These are phyloP conservation scores for Sphaerophoria taeniata DNA, from an alignment of 2,888 invertebrate species.

Conservation along the genomic window DNA sequence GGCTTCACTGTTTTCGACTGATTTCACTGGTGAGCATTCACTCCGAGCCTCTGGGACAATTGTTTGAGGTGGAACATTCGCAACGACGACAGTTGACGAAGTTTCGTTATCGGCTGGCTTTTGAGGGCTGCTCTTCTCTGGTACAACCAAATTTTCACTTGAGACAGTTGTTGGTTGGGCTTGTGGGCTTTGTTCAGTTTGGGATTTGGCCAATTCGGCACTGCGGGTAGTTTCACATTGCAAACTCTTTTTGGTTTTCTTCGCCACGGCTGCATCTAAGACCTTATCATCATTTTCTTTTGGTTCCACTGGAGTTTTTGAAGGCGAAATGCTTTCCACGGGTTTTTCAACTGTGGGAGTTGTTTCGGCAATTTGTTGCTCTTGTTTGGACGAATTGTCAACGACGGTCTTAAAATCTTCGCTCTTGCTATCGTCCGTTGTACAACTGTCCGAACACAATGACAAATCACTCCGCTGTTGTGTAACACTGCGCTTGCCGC, in stretches of 20 bases:
- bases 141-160: not conserved
- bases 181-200: slow-evolving; percentile 14
- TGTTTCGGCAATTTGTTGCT: slow-evolving; percentile 28
- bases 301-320: slow-evolving; percentile 42
- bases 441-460: slow-evolving; percentile 57
- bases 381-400: slow-evolving; percentile 40
- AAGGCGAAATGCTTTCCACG: slow-evolving; percentile 21
- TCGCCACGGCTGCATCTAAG: slow-evolving; percentile 79
- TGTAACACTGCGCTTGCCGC: slow-evolving; percentile 78
- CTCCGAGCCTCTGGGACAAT: not conserved
- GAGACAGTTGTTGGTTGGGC: slow-evolving; percentile 19
- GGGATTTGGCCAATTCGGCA: not conserved
- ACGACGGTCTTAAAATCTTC: slow-evolving; percentile 57
- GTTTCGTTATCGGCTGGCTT: slow-evolving; percentile 26
- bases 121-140: not conserved
- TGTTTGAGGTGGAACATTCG: slow-evolving; percentile 4
- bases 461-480: slow-evolving; percentile 49
- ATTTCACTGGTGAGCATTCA: not conserved
- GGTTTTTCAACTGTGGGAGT: slow-evolving; percentile 3
- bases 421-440: slow-evolving; percentile 59
- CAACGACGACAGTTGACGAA: not conserved
- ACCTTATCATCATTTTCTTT: slow-evolving; percentile 78
- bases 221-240: slow-evolving; percentile 77
- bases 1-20: slow-evolving; percentile 80
- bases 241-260: slow-evolving; percentile 82